Evolutionary conservation across 1,140 invertebrate species (phyloP).

Genomic region (Piezodorus guildinii): DNA sequence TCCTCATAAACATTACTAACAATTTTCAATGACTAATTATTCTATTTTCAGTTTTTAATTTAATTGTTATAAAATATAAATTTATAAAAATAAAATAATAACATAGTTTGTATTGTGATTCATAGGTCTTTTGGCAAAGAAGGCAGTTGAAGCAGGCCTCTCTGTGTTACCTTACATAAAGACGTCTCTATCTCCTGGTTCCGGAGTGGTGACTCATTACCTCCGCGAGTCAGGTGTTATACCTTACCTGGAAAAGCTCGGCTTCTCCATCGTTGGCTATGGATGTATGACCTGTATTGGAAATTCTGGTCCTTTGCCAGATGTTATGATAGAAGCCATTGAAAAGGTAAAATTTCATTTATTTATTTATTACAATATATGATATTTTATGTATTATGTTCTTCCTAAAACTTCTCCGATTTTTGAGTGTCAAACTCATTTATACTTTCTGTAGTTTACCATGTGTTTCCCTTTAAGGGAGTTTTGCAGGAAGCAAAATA

Average conservation of each 20-base stretch:
- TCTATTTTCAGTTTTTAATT: not conserved
- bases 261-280: conserved; percentile 91
- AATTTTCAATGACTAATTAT: too few relatives aligned
- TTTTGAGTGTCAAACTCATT: too few relatives aligned
- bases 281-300: conserved; percentile 99
- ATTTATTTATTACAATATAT: too few relatives aligned
- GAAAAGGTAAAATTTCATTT: conserved; percentile 66
- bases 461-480: too few relatives aligned
- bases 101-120: too few relatives aligned
- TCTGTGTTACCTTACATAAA: conserved; percentile 87
- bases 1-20: too few relatives aligned
- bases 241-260: conserved; percentile 72
- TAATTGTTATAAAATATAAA: too few relatives aligned
- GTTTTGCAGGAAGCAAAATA: too few relatives aligned
- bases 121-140: conserved; percentile 81
- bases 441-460: too few relatives aligned
- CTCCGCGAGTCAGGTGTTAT: conserved; percentile 77
- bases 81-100: too few relatives aligned
- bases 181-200: conserved; percentile 91
- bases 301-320: conserved; percentile 88
- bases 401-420: too few relatives aligned
- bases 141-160: conserved; percentile 84
- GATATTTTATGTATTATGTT: too few relatives aligned
- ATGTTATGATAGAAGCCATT: conserved; percentile 81
- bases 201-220: conserved; percentile 96